These are phyloP conservation scores for Antennarius maculatus DNA, from an alignment of 2,797 vertebrate species.

Conservation along the genomic window DNA sequence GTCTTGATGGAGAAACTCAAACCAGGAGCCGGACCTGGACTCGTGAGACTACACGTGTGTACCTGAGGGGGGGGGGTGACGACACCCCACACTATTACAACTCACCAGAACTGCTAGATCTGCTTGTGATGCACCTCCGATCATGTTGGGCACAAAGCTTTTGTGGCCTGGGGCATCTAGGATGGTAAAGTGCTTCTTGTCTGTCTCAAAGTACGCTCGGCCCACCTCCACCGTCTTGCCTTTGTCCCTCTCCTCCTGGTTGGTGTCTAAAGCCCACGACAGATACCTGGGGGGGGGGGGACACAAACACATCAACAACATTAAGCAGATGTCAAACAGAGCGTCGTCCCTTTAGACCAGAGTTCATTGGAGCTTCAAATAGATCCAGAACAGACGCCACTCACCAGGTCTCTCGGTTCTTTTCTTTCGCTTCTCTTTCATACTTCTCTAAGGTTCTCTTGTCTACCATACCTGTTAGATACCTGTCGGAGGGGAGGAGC, in stretches of 20 bases:
- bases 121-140: constrained; percentile 96
- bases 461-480: constrained; percentile 98
- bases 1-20: no score
- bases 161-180: constrained; percentile 97
- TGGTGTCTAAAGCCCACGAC: constrained; percentile 98
- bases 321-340: neutral
- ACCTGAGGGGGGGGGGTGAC: neutral
- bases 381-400: constrained; percentile 4
- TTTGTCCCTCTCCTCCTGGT: constrained; percentile 98
- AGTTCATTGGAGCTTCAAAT: no score
- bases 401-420: constrained; percentile 99
- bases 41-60: no score
- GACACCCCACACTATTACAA: neutral
- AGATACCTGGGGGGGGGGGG: constrained; percentile 86
- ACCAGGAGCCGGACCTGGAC: no score
- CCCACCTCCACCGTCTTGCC: constrained; percentile 98
- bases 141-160: constrained; percentile 99
- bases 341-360: neutral
- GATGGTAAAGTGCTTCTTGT: constrained; percentile 99
- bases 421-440: constrained; percentile 98
- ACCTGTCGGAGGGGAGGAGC: constrained; percentile 79
- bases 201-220: constrained; percentile 96
- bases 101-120: constrained; percentile 97
- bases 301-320: neutral
- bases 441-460: constrained; percentile 99